These are phyloP conservation scores for Megalurothrips usitatus DNA, from an alignment of 2,888 invertebrate genomes.

Conservation along the genomic window DNA sequence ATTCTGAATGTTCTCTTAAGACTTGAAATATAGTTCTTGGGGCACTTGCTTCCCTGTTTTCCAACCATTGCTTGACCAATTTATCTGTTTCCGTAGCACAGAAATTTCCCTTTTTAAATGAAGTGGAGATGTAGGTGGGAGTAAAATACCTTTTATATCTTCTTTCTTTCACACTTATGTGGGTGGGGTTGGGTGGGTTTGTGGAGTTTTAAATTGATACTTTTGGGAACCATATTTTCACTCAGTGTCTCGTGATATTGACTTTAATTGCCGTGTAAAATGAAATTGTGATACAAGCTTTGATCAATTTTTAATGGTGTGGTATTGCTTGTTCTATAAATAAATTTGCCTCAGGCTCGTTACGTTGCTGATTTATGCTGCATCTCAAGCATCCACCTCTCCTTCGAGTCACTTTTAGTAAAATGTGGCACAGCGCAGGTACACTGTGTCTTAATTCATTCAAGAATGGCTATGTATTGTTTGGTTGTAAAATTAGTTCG, in stretches of 20 bases:
- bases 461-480: not conserved
- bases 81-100: not conserved
- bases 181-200: not conserved
- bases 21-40: not conserved
- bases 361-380: too few species aligned
- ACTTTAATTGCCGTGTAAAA: not conserved
- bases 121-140: not conserved
- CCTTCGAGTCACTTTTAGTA: not conserved
- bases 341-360: too few species aligned
- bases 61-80: not conserved
- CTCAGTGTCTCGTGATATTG: not conserved
- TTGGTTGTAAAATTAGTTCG: not conserved
- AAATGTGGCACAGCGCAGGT: conserved; percentile 6
- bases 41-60: not conserved
- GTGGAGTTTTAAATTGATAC: not conserved
- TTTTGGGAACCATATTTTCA: not conserved
- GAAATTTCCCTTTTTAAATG: not conserved
- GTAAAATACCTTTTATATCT: not conserved
- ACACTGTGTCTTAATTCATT: not conserved
- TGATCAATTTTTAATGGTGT: not conserved
- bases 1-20: not conserved
- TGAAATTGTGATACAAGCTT: not conserved
- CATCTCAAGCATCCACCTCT: too few species aligned
- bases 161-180: not conserved
- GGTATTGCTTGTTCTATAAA: not conserved